Percentiles rank a stretch among this genome's conserved stretches.
phyloP scores from a whole-genome alignment of 2,113 vertebrate genomes.

The Oryzias curvinotus region DNA sequence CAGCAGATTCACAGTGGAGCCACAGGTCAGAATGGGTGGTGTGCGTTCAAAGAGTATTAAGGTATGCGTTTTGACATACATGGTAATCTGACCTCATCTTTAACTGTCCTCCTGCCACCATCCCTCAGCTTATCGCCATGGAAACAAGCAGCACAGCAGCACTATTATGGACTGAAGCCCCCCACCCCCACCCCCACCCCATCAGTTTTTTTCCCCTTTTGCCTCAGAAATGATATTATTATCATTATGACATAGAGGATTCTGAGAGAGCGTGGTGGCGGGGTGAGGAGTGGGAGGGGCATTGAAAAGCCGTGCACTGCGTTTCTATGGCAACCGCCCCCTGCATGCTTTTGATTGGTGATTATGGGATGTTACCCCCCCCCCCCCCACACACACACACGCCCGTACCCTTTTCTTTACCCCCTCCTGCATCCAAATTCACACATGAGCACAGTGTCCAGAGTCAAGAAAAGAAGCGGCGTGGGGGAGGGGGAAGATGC shows the following conservation, averaged over 20 bases:
- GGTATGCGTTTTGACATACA: conserved; percentile 76
- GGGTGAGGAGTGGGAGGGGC: conserved; percentile 58
- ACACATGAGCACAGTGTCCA: conserved; percentile 70
- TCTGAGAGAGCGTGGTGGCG: conserved; percentile 36
- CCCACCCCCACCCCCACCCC: conserved; percentile 5
- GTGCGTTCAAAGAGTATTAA: conserved; percentile 62
- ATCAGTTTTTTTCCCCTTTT: conserved; percentile 47
- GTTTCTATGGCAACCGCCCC: conserved; percentile 78
- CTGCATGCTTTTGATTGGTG: conserved; percentile 74
- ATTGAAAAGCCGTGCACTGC: conserved; percentile 45
- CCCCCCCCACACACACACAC: conserved; percentile 1
- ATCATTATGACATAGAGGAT: conserved; percentile 68
- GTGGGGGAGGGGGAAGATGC: conserved; percentile 52
- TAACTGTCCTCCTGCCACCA: conserved; percentile 40
- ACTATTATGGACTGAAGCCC: conserved; percentile 76
- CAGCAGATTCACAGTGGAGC: conserved; percentile 26
- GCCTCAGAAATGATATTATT: conserved; percentile 75
- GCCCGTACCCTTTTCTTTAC: background rate
- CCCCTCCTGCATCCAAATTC: conserved; percentile 36
- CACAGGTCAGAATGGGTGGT: conserved; percentile 22
- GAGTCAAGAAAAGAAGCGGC: conserved; percentile 45
- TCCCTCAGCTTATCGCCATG: conserved; percentile 69
- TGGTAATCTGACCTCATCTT: conserved; percentile 76
- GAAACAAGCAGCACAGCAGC: conserved; percentile 66
- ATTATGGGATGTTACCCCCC: conserved; percentile 73